phyloP scores from a whole-genome alignment of 1,140 invertebrate species.

The Cephus cinctus region DNA sequence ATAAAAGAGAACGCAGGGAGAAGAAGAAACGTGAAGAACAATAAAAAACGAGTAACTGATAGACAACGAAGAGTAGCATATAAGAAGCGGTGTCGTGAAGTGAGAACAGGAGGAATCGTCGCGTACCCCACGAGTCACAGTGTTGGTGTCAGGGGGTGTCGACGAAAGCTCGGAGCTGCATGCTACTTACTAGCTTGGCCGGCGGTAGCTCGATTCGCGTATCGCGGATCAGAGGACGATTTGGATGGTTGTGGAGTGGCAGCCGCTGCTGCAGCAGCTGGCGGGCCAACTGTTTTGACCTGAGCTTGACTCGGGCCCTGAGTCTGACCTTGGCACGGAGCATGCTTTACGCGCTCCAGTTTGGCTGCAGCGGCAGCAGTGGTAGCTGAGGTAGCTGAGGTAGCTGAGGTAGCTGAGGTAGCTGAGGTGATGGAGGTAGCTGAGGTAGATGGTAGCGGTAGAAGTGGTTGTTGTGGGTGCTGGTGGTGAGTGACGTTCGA shows the following conservation, averaged over 20 bases:
- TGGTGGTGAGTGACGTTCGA: conserved; percentile 20
- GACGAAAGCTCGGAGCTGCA: too few species aligned
- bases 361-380: conserved; percentile 45
- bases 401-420: conserved; percentile 28
- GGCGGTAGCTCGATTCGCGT: conserved; percentile 45
- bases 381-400: conserved; percentile 30
- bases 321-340: conserved; percentile 30
- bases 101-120: conserved; percentile 12
- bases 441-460: conserved; percentile 13
- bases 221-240: conserved; percentile 52
- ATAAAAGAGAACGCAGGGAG: too few species aligned
- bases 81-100: conserved; percentile 15
- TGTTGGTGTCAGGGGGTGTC: too few species aligned
- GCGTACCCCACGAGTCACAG: too few species aligned
- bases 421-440: conserved; percentile 26
- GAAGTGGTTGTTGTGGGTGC: conserved; percentile 26
- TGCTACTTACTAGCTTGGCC: conserved; percentile 57
- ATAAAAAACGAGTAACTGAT: conserved; percentile 3
- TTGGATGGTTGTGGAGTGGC: conserved; percentile 42
- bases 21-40: too few species aligned
- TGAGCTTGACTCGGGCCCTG: conserved; percentile 29
- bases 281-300: conserved; percentile 35
- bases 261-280: conserved; percentile 36
- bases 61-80: background rate
- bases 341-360: conserved; percentile 47